Evolutionary conservation across 2,113 vertebrate species (phyloP), one percentile per base, ranked within the genome.

Genomic region (Oceanites oceanicus): DNA sequence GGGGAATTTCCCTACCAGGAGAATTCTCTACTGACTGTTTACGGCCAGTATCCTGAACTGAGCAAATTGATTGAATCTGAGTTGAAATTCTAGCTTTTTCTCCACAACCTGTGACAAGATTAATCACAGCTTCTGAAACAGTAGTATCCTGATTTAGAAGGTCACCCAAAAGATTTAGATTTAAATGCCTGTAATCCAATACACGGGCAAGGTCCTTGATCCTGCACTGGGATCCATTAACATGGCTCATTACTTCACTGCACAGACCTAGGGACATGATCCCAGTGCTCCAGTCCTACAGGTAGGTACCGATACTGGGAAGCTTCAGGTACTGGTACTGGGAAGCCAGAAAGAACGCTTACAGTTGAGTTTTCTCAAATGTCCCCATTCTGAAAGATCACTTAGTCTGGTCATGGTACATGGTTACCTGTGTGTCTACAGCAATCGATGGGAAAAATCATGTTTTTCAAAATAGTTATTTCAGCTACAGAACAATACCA

Each of bases 111-210:
- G 56, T 81, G 56, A 84, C 65, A 89, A 77, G 91, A 94, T 84
- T 61, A 87, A 92, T 91, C 80, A 67, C 68, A 87, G 80, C 76
- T 95, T 73, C 84, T 95, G 73, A 84, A 87, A 91, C 83, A 92
- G 83, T 72, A 95, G 80, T 72, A 74, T 32, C 30, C 20, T 67
- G 55, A 71, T 38, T 91, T 72, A 87, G 53, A 59, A 90, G 79
- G 73, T 87, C 59, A 78, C 26, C 10, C 40, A 52, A 81, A 95
- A 91, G 65, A 84, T 63, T 90, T 45, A 65, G 70, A 88, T 92
- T 83, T 90, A 93, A 94, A 92, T 34, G 62, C 18, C 38, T 92
- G 63, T 56, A 93, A 94, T 58, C 19, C 55, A 80, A 76, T 66
- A 83, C 26, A 42, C 3, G 11, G 59, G 18, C 50, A 84, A 92